phyloP scores from a whole-genome alignment of 92 coral and sea anemone species.

The Zoanthus sansibaricus region DNA sequence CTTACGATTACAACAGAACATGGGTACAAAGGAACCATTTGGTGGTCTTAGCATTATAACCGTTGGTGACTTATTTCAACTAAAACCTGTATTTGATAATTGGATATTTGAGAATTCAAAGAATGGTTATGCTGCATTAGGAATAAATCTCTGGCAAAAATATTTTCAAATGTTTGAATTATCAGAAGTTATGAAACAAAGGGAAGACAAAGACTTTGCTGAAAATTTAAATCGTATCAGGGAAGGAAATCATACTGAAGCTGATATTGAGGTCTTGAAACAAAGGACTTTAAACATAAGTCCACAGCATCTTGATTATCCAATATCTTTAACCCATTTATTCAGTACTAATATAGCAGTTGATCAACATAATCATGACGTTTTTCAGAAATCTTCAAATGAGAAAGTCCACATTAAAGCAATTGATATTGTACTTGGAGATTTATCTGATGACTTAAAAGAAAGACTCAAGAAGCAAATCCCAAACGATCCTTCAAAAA shows the following conservation, averaged over 20 bases:
- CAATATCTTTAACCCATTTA: conserved; percentile 54
- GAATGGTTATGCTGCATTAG: conserved; percentile 64
- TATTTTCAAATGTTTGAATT: conserved; percentile 65
- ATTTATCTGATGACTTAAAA: conserved; percentile 64
- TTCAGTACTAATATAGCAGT: conserved; percentile 65
- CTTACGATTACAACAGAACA: conserved; percentile 69
- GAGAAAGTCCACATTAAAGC: conserved; percentile 63
- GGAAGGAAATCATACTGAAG: conserved; percentile 73
- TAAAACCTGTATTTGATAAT: conserved; percentile 67
- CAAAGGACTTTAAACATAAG: conserved; percentile 45
- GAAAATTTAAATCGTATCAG: conserved; percentile 74
- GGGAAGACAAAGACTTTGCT: conserved; percentile 76
- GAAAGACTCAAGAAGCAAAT: conserved; percentile 59
- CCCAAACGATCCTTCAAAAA: conserved; percentile 67
- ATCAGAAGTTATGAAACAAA: conserved; percentile 69
- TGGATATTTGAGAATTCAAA: conserved; percentile 66
- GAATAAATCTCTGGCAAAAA: conserved; percentile 64
- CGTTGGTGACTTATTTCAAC: conserved; percentile 56
- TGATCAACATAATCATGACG: conserved; percentile 51
- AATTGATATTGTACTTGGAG: conserved; percentile 73
- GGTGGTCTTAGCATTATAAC: conserved; percentile 68
- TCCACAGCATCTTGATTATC: conserved; percentile 49
- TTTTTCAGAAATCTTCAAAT: conserved; percentile 22
- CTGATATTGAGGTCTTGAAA: conserved; percentile 57
- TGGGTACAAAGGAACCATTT: conserved; percentile 68